Evolutionary conservation across 2,113 vertebrate species (phyloP).

Genomic region (Osmerus eperlanus): DNA sequence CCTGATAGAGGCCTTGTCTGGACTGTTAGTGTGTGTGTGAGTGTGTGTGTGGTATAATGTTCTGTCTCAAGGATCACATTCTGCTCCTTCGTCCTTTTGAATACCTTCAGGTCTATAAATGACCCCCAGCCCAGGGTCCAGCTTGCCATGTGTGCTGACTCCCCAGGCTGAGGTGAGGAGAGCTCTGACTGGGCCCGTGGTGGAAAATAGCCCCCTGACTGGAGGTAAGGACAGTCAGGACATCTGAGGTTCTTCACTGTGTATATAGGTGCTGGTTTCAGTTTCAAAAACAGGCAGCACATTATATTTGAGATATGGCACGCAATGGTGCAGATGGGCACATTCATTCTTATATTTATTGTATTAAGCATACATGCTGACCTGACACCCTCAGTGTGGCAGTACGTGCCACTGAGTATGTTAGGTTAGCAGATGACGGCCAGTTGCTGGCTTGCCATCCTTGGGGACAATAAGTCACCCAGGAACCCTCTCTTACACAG

Average conservation of each 20-base stretch:
- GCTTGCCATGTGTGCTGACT: not conserved
- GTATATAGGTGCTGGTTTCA: no score
- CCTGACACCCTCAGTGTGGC: not conserved
- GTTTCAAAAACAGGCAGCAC: no score
- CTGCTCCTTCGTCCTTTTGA: not conserved
- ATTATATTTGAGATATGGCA: no score
- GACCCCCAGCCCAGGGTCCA: not conserved
- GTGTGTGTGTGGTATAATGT: conserved; percentile 2
- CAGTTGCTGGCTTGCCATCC: no score
- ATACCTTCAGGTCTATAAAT: not conserved
- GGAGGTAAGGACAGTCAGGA: not conserved
- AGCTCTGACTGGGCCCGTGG: not conserved
- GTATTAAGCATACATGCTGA: not conserved
- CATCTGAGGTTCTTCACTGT: not conserved
- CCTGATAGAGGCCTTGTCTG: not conserved
- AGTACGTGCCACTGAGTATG: not conserved
- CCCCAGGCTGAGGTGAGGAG: not conserved
- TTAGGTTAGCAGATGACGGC: no score
- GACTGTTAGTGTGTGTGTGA: not conserved
- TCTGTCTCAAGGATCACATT: not conserved
- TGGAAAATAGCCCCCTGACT: conserved; percentile 27
- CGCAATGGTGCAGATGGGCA: no score
- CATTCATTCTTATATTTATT: no score
- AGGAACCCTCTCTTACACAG: no score
- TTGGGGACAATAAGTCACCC: no score